Evolutionary conservation across 1,140 invertebrate species (phyloP).

Genomic region (Chironomus tepperi): DNA sequence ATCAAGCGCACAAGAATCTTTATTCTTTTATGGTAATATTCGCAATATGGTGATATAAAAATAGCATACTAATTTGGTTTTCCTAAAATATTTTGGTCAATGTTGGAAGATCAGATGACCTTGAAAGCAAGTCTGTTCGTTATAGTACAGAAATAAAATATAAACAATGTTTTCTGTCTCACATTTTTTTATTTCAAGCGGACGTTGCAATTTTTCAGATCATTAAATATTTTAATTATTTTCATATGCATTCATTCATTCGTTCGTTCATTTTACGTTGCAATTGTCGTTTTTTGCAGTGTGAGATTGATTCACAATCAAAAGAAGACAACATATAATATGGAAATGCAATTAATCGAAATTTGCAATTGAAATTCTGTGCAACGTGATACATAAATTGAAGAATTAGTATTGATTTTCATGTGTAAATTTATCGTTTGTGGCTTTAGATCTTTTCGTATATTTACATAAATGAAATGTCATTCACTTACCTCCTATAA

Average conservation of each 20-base stretch:
- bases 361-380: neutral
- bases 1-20: too few relatives aligned
- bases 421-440: neutral
- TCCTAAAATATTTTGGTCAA: too few relatives aligned
- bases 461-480: neutral
- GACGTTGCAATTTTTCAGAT: neutral
- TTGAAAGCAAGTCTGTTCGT: too few relatives aligned
- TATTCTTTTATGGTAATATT: too few relatives aligned
- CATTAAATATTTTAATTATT: conserved; percentile 22
- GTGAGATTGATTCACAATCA: neutral
- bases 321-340: neutral
- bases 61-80: too few relatives aligned
- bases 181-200: too few relatives aligned
- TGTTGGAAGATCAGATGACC: too few relatives aligned
- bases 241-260: neutral
- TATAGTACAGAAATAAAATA: too few relatives aligned
- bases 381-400: neutral
- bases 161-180: too few relatives aligned
- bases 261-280: neutral
- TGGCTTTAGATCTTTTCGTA: too few relatives aligned
- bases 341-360: conserved; percentile 18
- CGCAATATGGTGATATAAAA: too few relatives aligned
- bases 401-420: conserved; percentile 8
- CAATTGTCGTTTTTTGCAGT: neutral
- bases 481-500: neutral